Base-by-base conservation (phyloP, 2,888 invertebrate species). In the Aelia acuminata region DNA sequence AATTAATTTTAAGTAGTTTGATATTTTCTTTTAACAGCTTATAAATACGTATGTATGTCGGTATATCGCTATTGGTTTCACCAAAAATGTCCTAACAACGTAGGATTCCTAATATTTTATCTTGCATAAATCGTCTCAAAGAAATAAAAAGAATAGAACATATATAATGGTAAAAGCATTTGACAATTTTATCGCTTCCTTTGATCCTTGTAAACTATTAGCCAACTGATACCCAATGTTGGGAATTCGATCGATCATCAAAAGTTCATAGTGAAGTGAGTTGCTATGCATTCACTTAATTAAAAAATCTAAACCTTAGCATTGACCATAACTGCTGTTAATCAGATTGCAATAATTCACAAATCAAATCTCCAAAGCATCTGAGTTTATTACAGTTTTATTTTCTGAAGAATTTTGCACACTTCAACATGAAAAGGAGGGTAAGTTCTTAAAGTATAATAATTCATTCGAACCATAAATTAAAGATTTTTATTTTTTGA, bases 1-100 rank as follows among this genome's bases (percentile, higher is more conserved):
- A 31, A 63, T 63, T 7, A 31, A 63, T 63, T 63, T 63, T 63
- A 70, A 70, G 31, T 70, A 31, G 63, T 70, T 70, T n/a, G 63
- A 18, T 35, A 31, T 35, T 70, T 70, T 70, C 35, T 70, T 35
- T 20, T 31, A 70, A 70, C 31, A 70, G 31, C 35, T 35, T 70
- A 57, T 8, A 26, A 57, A 57, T 3, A 3, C 26, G 11, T 57
- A 26, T 11, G 7, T n/a, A n/a, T n/a, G n/a, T n/a, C n/a, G n/a
- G n/a, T n/a, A n/a, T n/a, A n/a, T n/a, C n/a, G n/a, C n/a, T n/a
- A n/a, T n/a, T n/a, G n/a, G n/a, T n/a, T n/a, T n/a, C n/a, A n/a
- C 31, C 18, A 35, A 3, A 7, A 31, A 20, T 70, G 18, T 1
- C 3, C 13, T 18, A 35, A 70, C 31, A 70, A 31, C 35, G 1